Evolutionary conservation across 2,797 vertebrate species (phyloP).

Genomic region (Varecia variegata): DNA sequence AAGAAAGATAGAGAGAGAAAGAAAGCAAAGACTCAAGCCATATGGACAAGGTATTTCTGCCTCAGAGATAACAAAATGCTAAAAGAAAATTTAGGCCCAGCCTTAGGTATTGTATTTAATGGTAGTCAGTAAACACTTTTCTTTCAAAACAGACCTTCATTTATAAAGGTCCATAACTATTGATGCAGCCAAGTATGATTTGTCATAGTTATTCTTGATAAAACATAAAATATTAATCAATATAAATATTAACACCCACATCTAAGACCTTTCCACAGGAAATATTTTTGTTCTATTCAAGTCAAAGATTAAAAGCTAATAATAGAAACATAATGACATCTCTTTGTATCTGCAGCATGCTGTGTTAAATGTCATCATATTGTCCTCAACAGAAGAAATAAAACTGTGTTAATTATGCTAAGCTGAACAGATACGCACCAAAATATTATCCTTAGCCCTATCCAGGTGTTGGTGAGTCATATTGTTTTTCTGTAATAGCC

Average conservation of each 20-base stretch:
- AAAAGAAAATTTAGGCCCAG: background rate
- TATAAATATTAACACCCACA: background rate
- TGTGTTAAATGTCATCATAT: background rate
- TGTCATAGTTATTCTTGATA: background rate
- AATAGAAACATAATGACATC: background rate
- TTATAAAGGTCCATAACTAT: background rate
- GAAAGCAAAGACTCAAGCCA: background rate
- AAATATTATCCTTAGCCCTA: background rate
- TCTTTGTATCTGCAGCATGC: background rate
- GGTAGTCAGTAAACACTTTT: background rate
- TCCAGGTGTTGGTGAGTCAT: background rate
- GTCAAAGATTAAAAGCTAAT: background rate
- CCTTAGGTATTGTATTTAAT: background rate
- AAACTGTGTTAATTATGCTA: background rate
- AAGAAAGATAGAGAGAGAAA: background rate
- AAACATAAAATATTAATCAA: background rate
- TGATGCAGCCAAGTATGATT: background rate
- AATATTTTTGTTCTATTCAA: background rate
- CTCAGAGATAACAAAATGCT: background rate
- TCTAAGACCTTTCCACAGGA: background rate
- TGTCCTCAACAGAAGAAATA: background rate
- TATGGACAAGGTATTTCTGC: background rate
- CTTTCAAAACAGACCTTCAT: background rate
- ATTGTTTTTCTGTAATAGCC: background rate
- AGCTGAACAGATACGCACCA: background rate